Evolutionary conservation across 2,888 invertebrate species (phyloP), one percentile per base, ranked within the genome.

Genomic region (Liopterus haemorrhoidalis): DNA sequence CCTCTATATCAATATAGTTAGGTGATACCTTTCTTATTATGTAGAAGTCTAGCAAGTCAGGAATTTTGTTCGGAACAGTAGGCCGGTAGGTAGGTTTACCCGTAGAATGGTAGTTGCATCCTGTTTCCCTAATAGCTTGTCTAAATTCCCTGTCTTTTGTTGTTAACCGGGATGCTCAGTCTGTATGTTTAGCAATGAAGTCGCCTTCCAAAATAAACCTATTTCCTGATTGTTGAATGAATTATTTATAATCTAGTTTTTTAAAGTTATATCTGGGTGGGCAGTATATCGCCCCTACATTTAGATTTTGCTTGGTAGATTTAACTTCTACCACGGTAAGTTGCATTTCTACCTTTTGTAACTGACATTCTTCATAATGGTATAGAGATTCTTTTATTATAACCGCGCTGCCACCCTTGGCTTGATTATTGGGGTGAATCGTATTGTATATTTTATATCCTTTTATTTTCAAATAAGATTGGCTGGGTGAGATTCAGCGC

Each of bases 1-100:
- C 30, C 21, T 37, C 31, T n/a, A n/a, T n/a, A n/a, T n/a, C n/a
- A n/a, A n/a, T n/a, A n/a, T n/a, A n/a, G n/a, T n/a, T n/a, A n/a
- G n/a, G n/a, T n/a, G n/a, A n/a, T n/a, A n/a, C n/a, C n/a, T n/a
- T n/a, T n/a, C n/a, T n/a, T n/a, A n/a, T 11, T 4, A 28, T 28
- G 4, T 11, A 28, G n/a, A 28, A n/a, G n/a, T 28, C 28, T n/a
- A 28, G 28, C n/a, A 28, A 28, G 4, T 28, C 28, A 28, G 28
- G 28, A n/a, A 28, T n/a, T n/a, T 6, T 28, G 28, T 28, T 28
- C n/a, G 4, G n/a, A 28, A 11, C 28, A 5, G 22, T 22, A 8
- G 22, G 22, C 8, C 22, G 22, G n/a, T n/a, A n/a, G n/a, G n/a
- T 22, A 8, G 28, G 28, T n/a, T 28, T 28, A 4, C 28, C 28